These are phyloP conservation scores for Eupithecia centaureata DNA, from an alignment of 2,888 invertebrate genomes.

Conservation along the genomic window DNA sequence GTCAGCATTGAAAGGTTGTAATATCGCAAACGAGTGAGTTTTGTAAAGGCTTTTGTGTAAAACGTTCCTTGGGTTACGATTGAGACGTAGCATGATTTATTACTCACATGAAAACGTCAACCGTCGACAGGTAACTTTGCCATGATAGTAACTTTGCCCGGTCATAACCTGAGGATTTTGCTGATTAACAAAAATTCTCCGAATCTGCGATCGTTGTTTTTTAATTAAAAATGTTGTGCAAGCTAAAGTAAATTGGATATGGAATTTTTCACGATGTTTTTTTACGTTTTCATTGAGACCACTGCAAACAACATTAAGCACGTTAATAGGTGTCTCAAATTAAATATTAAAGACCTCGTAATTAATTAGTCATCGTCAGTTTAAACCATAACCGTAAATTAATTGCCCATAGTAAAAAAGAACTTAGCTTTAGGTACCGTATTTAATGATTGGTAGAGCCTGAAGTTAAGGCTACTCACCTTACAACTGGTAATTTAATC, in stretches of 20 bases:
- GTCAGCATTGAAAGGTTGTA: constrained; percentile 57
- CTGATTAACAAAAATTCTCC: constrained; percentile 1
- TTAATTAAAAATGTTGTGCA: constrained; percentile 5
- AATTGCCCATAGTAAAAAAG: background rate
- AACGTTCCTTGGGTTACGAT: constrained; percentile 51
- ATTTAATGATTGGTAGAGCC: background rate
- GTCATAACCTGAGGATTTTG: background rate
- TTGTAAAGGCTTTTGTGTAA: constrained; percentile 57
- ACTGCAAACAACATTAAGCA: background rate
- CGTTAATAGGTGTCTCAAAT: background rate
- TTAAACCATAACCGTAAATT: background rate
- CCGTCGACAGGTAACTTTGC: constrained; percentile 36
- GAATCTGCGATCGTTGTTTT: constrained; percentile 2
- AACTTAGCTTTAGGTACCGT: background rate
- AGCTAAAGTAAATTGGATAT: background rate
- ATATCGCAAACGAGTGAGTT: constrained; percentile 52
- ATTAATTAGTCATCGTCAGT: background rate
- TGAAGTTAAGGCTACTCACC: background rate
- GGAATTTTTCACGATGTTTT: background rate
- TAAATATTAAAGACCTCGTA: background rate
- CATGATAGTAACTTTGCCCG: constrained; percentile 8
- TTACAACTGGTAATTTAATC: background rate
- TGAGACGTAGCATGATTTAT: constrained; percentile 68
- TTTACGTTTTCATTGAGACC: background rate
- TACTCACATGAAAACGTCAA: constrained; percentile 53